Evolutionary conservation across 2,113 vertebrate species (phyloP).

Genomic region (Pseudonaja textilis): DNA sequence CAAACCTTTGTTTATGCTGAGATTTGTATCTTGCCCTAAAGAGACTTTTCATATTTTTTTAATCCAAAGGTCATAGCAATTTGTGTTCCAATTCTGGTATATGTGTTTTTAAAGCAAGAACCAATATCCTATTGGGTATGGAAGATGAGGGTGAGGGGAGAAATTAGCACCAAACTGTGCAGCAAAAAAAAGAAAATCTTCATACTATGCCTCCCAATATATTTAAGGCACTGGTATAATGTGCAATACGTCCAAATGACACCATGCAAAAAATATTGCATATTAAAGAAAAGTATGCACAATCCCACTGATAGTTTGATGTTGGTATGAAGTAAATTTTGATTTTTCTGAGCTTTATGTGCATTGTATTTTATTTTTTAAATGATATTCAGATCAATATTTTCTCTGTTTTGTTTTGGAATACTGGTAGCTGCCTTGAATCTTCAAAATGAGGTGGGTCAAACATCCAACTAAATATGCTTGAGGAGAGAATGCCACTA

Average conservation of each 20-base stretch:
- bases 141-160: background rate
- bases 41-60: background rate
- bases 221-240: background rate
- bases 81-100: background rate
- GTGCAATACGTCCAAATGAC: background rate
- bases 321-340: background rate
- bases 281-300: background rate
- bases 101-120: background rate
- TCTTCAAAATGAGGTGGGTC: slow-evolving; percentile 33
- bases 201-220: background rate
- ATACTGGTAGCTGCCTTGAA: slow-evolving; percentile 6
- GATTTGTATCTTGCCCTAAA: background rate
- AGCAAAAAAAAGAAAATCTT: background rate
- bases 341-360: background rate
- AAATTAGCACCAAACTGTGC: background rate
- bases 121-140: background rate
- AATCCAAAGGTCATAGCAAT: background rate
- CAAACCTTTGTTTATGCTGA: background rate
- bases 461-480: background rate
- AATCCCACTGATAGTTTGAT: background rate
- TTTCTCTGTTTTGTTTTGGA: slow-evolving; percentile 27
- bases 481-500: slow-evolving; percentile 13
- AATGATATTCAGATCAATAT: background rate
- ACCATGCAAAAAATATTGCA: background rate
- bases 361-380: background rate